Conservation (phyloP, 1,140 invertebrate genomes). For the Hylaeus volcanicus region DNA sequence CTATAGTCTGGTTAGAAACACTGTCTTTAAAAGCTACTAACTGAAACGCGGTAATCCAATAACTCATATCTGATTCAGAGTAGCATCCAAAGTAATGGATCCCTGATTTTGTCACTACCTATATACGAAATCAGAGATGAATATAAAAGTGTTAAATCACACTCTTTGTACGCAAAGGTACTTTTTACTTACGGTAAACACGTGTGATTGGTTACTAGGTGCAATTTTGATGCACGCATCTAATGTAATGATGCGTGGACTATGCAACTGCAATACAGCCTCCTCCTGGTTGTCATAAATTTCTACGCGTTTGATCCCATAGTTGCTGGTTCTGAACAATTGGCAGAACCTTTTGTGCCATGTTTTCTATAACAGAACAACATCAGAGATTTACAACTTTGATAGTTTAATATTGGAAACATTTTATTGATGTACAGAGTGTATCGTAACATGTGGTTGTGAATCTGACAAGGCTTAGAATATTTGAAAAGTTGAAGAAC, state of each 20-base stretch:
- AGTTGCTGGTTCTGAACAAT: conserved; percentile 89
- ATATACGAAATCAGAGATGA: conserved; percentile 3
- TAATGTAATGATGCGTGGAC: conserved; percentile 88
- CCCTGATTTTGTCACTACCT: conserved; percentile 87
- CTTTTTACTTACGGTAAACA: conserved; percentile 80
- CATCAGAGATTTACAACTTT: not conserved
- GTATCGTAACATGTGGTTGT: too few species aligned
- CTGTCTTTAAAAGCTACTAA: conserved; percentile 90
- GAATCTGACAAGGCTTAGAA: too few species aligned
- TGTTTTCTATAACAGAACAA: conserved; percentile 84
- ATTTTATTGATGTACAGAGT: too few species aligned
- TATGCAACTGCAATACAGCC: conserved; percentile 83
- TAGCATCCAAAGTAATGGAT: conserved; percentile 87
- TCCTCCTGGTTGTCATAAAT: conserved; percentile 89
- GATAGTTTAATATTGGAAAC: not conserved
- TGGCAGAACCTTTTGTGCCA: conserved; percentile 90
- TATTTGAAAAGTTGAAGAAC: too few species aligned
- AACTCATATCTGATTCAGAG: conserved; percentile 86
- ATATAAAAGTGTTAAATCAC: not conserved
- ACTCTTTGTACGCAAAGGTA: not conserved
- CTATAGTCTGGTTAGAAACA: conserved; percentile 84
- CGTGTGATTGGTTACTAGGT: conserved; percentile 81
- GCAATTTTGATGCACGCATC: conserved; percentile 93
- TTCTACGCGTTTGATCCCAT: conserved; percentile 91
- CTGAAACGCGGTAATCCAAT: conserved; percentile 90